phyloP scores from a whole-genome alignment of 2,888 invertebrate species.

The Ichneumon xanthorius region DNA sequence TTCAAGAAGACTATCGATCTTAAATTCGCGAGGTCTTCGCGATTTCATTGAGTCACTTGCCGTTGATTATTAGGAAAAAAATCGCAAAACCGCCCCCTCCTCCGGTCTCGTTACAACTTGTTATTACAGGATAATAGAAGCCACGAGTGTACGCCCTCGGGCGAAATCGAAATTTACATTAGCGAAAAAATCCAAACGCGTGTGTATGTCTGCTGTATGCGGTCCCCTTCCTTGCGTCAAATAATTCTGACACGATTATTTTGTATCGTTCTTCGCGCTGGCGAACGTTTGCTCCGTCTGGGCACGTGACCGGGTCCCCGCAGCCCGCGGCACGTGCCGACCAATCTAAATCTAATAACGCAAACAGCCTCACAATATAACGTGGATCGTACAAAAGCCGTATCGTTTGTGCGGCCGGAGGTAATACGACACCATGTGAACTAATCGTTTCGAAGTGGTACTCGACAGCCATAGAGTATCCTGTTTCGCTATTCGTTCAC shows the following conservation, averaged over 20 bases:
- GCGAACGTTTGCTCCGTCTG: conserved; percentile 49
- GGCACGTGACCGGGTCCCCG: conserved; percentile 62
- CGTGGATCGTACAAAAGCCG: conserved; percentile 68
- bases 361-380: conserved; percentile 82
- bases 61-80: conserved; percentile 49
- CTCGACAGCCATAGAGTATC: conserved; percentile 72
- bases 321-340: conserved; percentile 77
- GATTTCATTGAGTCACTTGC: conserved; percentile 41
- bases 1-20: neutral
- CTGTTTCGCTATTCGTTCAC: conserved; percentile 79
- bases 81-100: conserved; percentile 32
- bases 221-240: conserved; percentile 45
- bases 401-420: conserved; percentile 73
- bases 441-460: conserved; percentile 83
- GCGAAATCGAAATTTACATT: conserved; percentile 70
- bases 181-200: conserved; percentile 51
- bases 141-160: conserved; percentile 66
- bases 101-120: conserved; percentile 48
- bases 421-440: conserved; percentile 84
- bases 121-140: conserved; percentile 66
- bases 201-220: neutral
- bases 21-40: neutral
- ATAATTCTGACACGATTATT: conserved; percentile 70
- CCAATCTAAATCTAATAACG: conserved; percentile 84
- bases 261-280: conserved; percentile 68